phyloP scores from a whole-genome alignment of 2,888 invertebrate genomes.

The Brassicogethes aeneus region DNA sequence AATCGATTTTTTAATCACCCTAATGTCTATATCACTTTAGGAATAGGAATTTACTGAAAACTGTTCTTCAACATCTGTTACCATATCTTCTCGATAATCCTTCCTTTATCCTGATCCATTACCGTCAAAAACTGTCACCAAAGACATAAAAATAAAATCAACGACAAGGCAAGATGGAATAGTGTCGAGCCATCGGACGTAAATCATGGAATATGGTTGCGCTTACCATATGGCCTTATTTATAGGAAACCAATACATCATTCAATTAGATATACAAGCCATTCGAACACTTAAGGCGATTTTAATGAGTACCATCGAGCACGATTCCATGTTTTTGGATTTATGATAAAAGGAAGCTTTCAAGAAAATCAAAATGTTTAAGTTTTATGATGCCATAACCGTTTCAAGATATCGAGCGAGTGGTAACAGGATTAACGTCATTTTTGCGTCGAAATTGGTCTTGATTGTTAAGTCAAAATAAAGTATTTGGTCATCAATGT shows the following conservation, averaged over 20 bases:
- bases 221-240: conserved; percentile 28
- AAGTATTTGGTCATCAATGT: too few species aligned
- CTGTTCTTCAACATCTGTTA: background rate
- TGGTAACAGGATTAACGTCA: too few species aligned
- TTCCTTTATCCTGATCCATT: background rate
- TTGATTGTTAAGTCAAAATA: too few species aligned
- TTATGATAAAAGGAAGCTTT: too few species aligned
- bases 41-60: too few species aligned
- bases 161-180: background rate
- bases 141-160: background rate
- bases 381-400: too few species aligned
- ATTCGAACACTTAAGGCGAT: conserved; percentile 10
- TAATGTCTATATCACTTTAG: too few species aligned
- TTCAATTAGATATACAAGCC: conserved; percentile 11
- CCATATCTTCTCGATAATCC: background rate
- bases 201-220: conserved; percentile 4
- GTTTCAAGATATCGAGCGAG: too few species aligned
- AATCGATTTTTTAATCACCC: too few species aligned
- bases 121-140: background rate
- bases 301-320: conserved; percentile 7
- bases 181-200: background rate
- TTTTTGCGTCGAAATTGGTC: too few species aligned
- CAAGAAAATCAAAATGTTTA: too few species aligned
- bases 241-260: conserved; percentile 22
- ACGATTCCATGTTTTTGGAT: background rate